Evolutionary conservation across 2,888 invertebrate genomes (phyloP).

Genomic region (Smittia sp.): DNA sequence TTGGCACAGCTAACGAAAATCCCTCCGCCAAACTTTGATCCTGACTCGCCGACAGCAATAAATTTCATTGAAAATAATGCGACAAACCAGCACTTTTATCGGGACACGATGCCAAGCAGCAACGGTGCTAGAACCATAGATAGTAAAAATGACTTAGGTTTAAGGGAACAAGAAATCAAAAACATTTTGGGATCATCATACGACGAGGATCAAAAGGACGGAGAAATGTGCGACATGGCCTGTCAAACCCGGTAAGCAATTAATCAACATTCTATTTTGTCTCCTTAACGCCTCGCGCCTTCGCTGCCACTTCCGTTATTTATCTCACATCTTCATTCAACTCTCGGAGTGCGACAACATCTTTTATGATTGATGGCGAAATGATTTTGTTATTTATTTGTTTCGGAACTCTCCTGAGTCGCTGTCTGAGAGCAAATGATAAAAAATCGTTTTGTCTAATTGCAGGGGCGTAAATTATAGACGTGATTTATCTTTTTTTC

Average conservation of each 20-base stretch:
- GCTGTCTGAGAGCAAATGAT: not conserved
- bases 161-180: conserved; percentile 37
- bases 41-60: conserved; percentile 32
- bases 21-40: conserved; percentile 40
- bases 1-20: conserved; percentile 43
- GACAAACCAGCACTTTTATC: conserved; percentile 30
- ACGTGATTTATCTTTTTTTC: not conserved
- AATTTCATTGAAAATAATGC: conserved; percentile 28
- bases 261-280: conserved; percentile 25
- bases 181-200: conserved; percentile 21
- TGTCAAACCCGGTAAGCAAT: conserved; percentile 83
- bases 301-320: not conserved
- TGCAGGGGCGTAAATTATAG: not conserved
- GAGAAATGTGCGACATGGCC: conserved; percentile 68
- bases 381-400: conserved; percentile 27
- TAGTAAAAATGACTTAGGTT: conserved; percentile 39
- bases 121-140: conserved; percentile 41
- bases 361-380: conserved; percentile 38
- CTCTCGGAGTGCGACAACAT: not conserved
- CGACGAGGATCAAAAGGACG: conserved; percentile 48
- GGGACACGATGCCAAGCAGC: conserved; percentile 29
- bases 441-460: not conserved
- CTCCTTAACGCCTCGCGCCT: not conserved
- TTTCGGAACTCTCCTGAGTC: not conserved
- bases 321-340: not conserved